These are phyloP conservation scores for Coregonus ussuriensis DNA, from an alignment of 2,797 vertebrate species.

Conservation along the genomic window DNA sequence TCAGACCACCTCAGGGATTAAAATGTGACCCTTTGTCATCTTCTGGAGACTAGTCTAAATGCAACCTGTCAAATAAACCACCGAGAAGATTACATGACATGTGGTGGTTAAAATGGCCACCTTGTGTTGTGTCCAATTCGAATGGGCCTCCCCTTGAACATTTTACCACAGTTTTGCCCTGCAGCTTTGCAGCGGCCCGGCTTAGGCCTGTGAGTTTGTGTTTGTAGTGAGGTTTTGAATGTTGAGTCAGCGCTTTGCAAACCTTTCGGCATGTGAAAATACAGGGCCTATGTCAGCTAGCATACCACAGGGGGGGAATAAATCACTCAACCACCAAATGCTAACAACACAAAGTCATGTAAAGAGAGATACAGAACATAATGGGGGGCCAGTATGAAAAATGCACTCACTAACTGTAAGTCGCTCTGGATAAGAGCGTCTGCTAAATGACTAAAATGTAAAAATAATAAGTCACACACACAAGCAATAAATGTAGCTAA, in stretches of 20 bases:
- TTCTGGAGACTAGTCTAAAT: not conserved
- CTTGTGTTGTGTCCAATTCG: not conserved
- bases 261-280: not conserved
- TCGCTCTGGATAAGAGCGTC: too few species aligned
- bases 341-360: not conserved
- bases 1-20: not conserved
- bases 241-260: slow-evolving; percentile 6
- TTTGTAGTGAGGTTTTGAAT: not conserved
- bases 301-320: not conserved
- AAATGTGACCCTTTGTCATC: not conserved
- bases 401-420: too few species aligned
- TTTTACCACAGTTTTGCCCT: not conserved
- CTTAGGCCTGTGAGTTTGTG: not conserved
- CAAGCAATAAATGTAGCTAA: not conserved
- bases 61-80: not conserved
- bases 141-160: not conserved
- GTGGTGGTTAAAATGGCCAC: not conserved
- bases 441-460: too few species aligned
- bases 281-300: not conserved
- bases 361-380: not conserved
- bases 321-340: not conserved
- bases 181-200: not conserved
- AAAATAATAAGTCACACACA: not conserved
- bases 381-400: too few species aligned
- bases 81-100: not conserved